A percentile compares a stretch with the other conserved stretches of the same genome.
Conservation (phyloP, 1,140 invertebrate species). For the Meloidogyne chitwoodi region DNA sequence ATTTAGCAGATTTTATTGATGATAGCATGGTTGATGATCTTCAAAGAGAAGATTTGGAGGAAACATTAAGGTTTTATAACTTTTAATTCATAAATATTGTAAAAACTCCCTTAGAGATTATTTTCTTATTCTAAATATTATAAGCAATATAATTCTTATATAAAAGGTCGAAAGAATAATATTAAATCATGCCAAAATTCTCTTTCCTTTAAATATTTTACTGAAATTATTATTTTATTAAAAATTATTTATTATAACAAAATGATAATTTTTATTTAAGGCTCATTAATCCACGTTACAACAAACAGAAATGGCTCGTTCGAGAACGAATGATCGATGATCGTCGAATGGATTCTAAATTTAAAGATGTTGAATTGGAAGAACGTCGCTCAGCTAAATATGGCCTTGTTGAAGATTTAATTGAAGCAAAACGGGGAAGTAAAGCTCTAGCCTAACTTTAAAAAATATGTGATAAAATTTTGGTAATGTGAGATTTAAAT, state of each 20-base stretch:
- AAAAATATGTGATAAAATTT: background rate
- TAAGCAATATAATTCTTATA: too few species aligned
- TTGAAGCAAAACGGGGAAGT: slow-evolving; percentile 42
- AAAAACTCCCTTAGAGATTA: too few species aligned
- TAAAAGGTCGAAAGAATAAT: too few species aligned
- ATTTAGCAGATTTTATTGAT: slow-evolving; percentile 56
- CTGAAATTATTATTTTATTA: too few species aligned
- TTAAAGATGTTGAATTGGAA: slow-evolving; percentile 44
- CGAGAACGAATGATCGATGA: slow-evolving; percentile 53
- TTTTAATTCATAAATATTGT: background rate
- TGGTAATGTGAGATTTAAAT: background rate
- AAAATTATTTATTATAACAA: too few species aligned
- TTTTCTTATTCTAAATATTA: too few species aligned
- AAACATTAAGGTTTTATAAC: slow-evolving; percentile 37
- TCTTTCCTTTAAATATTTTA: too few species aligned
- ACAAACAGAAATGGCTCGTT: slow-evolving; percentile 46
- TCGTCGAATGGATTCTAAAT: slow-evolving; percentile 47
- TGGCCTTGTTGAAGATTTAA: slow-evolving; percentile 39
- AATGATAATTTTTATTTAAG: too few species aligned
- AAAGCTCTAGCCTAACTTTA: slow-evolving; percentile 22
- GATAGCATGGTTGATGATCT: slow-evolving; percentile 48
- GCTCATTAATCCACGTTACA: slow-evolving; percentile 45
- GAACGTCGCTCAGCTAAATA: slow-evolving; percentile 36
- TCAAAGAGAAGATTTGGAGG: slow-evolving; percentile 45
- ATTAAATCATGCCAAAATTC: too few species aligned